A percentile compares a stretch with the other conserved stretches of the same genome.
Evolutionary conservation across 53 echinoderm and acorn worm genomes (phyloP).

Genomic region (Antedon mediterranea): DNA sequence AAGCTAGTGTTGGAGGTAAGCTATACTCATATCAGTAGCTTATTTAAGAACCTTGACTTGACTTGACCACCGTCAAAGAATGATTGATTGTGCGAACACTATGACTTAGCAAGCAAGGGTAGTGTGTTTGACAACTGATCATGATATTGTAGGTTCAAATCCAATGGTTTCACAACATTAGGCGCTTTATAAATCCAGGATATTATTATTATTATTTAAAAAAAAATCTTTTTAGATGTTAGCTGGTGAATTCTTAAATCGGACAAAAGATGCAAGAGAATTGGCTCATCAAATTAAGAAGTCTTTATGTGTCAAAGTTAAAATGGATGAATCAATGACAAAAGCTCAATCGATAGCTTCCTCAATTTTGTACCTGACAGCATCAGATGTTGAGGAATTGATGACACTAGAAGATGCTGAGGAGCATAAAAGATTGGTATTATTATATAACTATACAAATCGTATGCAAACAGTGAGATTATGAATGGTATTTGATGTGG

Average conservation of each 20-base stretch:
- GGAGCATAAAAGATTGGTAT: slow-evolving; percentile 14
- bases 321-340: slow-evolving; percentile 26
- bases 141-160: too few species aligned
- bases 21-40: not conserved
- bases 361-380: slow-evolving; percentile 75
- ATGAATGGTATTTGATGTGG: too few species aligned
- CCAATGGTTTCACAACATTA: too few species aligned
- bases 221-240: not conserved
- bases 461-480: too few species aligned
- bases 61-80: too few species aligned
- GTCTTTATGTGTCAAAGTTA: not conserved
- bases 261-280: slow-evolving; percentile 4
- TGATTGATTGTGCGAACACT: too few species aligned
- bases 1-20: not conserved
- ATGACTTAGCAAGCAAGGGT: too few species aligned
- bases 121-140: too few species aligned
- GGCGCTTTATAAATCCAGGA: too few species aligned
- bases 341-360: slow-evolving; percentile 81
- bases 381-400: slow-evolving; percentile 71
- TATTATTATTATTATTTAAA: not conserved
- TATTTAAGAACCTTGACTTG: too few species aligned
- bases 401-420: slow-evolving; percentile 32
- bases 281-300: slow-evolving; percentile 1
- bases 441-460: too few species aligned
- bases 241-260: slow-evolving; percentile 1